phyloP scores from a whole-genome alignment of 2,888 invertebrate genomes.

The Thymelicus acteon region DNA sequence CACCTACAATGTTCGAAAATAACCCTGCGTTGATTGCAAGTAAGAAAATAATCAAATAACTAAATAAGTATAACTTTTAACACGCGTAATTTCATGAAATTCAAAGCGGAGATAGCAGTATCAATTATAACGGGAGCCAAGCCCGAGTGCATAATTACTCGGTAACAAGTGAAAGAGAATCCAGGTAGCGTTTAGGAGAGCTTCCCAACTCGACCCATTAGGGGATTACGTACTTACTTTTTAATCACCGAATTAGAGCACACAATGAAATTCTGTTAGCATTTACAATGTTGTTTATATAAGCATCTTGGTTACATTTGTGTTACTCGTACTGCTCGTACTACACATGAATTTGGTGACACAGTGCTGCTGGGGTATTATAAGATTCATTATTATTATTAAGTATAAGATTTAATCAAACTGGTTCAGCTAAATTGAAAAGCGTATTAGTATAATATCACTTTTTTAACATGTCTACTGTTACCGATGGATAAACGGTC shows the following conservation, averaged over 20 bases:
- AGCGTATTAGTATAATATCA: too few species aligned
- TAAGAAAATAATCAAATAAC: background rate
- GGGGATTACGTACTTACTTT: conserved; percentile 5
- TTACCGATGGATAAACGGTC: too few species aligned
- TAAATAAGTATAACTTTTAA: background rate
- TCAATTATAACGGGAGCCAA: conserved; percentile 6
- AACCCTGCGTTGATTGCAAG: too few species aligned
- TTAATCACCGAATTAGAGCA: conserved; percentile 7
- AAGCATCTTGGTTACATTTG: too few species aligned
- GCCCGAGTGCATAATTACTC: conserved; percentile 9
- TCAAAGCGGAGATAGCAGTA: conserved; percentile 10
- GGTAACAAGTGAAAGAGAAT: conserved; percentile 12
- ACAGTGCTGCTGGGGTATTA: too few species aligned
- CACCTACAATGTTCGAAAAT: too few species aligned
- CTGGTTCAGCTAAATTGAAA: too few species aligned
- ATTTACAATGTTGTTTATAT: background rate
- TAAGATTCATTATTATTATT: too few species aligned
- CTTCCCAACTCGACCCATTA: conserved; percentile 5
- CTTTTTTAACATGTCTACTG: too few species aligned
- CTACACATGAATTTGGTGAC: too few species aligned
- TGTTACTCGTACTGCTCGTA: too few species aligned
- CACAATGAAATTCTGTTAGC: conserved; percentile 1
- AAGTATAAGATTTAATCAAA: too few species aligned
- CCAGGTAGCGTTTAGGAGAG: background rate
- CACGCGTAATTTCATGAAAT: background rate